Evolutionary conservation across 2,113 vertebrate genomes (phyloP).

Genomic region (Cyphomyrus plagiostoma): DNA sequence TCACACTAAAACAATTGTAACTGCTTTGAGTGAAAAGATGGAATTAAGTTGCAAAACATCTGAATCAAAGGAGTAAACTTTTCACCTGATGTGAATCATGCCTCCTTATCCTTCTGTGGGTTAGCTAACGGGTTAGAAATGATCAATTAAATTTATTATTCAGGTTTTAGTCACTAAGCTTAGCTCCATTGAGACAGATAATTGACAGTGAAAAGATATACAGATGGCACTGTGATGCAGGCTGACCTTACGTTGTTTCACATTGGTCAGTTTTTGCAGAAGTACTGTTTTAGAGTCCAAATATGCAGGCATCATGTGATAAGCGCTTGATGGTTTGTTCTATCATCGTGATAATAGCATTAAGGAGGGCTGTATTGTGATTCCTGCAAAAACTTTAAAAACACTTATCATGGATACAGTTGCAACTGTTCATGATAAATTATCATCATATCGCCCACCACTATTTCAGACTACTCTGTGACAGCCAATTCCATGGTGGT

Average conservation of each 20-base stretch:
- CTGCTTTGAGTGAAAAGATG: background rate
- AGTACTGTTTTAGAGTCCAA: background rate
- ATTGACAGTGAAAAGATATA: background rate
- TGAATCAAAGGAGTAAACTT: background rate
- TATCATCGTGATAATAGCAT: background rate
- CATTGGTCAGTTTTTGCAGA: background rate
- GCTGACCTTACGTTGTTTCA: background rate
- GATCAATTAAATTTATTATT: background rate
- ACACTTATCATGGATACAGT: background rate
- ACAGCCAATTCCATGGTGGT: conserved; percentile 92
- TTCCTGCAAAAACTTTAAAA: background rate
- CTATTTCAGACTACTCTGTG: conserved; percentile 80
- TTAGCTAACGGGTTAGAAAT: background rate
- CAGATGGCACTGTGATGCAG: background rate
- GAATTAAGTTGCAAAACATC: background rate
- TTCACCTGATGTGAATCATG: background rate
- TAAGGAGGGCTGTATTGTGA: background rate
- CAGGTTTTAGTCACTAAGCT: background rate
- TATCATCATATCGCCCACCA: background rate
- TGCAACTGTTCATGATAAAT: background rate
- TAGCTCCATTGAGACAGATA: background rate
- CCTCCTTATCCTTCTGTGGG: conserved; percentile 34
- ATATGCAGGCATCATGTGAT: background rate
- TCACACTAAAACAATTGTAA: background rate
- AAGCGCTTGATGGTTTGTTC: background rate